Evolutionary conservation across 1,140 invertebrate species (phyloP), one percentile per base, ranked within the genome.

Genomic region (Diuraphis noxia): DNA sequence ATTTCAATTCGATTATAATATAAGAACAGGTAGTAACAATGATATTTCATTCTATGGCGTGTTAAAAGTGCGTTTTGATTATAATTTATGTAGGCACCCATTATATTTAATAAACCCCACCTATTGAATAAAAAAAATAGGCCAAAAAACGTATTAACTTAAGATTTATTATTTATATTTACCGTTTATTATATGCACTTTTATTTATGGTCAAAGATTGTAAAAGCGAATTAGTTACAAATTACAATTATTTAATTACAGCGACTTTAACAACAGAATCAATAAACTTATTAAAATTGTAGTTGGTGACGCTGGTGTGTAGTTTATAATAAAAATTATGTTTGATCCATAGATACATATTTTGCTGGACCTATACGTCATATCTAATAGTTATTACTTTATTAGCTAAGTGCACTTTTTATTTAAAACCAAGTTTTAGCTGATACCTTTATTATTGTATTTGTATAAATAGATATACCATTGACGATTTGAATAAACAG

Each of bases 141-240:
- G 3, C 13, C n/a, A 72, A 72, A 72, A 72, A 72, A 1, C 13
- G 13, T n/a, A 19, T 72, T 17, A 72, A 17, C 56, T 72, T n/a
- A n/a, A 72, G 13, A 72, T 72, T 72, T 72, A 72, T 72, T 72
- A n/a, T 63, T 63, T 63, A 72, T 72, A 72, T 72, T 72, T 72
- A 6, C 30, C 0, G 56, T 72, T 9, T 17, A n/a, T 17, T 72
- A 72, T 72, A 72, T n/a, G 34, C 56, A 8, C 13, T 72, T 72
- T 72, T 72, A n/a, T 72, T 72, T n/a, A 72, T 2, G 30, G 13
- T 72, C 56, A 72, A 72, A 72, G 30, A 72, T n/a, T 72, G 10
- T n/a, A n/a, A 72, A 72, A 72, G 34, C 4, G 0, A 72, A 72
- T 72, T 72, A 72, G 3, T 72, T 63, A 7, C 49, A 23, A 7